Evolutionary conservation across 37 sponge, comb jelly and placozoan species (phyloP).

Genomic region (Lycopodina hypogea): DNA sequence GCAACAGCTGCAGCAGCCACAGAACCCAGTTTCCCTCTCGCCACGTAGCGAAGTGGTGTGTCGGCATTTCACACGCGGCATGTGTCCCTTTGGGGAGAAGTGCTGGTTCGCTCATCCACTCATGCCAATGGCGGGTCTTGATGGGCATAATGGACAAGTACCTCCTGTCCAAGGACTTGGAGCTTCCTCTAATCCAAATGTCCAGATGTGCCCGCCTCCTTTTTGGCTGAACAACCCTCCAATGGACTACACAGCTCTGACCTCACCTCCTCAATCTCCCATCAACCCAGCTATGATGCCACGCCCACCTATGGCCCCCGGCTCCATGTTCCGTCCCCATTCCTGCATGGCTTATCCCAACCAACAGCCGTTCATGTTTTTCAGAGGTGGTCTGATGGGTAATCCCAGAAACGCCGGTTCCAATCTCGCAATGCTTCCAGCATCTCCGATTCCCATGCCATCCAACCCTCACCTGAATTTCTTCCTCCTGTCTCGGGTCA

Average conservation of each 20-base stretch:
- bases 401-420: background rate
- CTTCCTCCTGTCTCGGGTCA: constrained; percentile 40
- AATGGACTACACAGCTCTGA: background rate
- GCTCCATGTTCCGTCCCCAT: background rate
- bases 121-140: background rate
- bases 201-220: constrained; percentile 5
- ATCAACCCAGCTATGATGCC: background rate
- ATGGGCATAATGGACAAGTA: background rate
- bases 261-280: constrained; percentile 49
- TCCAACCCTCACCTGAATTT: constrained; percentile 38
- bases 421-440: constrained; percentile 19
- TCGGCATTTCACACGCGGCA: constrained; percentile 46
- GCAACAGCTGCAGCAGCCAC: background rate
- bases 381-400: background rate
- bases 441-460: background rate
- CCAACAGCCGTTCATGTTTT: constrained; percentile 18
- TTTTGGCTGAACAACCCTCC: constrained; percentile 11
- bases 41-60: constrained; percentile 52
- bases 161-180: background rate
- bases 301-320: constrained; percentile 11
- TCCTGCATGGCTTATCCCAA: constrained; percentile 1
- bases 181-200: constrained; percentile 2
- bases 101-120: constrained; percentile 77
- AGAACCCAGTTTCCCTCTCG: background rate
- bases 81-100: constrained; percentile 69